Conservation (phyloP, 2,113 vertebrate genomes). For the Caranx ignobilis region DNA sequence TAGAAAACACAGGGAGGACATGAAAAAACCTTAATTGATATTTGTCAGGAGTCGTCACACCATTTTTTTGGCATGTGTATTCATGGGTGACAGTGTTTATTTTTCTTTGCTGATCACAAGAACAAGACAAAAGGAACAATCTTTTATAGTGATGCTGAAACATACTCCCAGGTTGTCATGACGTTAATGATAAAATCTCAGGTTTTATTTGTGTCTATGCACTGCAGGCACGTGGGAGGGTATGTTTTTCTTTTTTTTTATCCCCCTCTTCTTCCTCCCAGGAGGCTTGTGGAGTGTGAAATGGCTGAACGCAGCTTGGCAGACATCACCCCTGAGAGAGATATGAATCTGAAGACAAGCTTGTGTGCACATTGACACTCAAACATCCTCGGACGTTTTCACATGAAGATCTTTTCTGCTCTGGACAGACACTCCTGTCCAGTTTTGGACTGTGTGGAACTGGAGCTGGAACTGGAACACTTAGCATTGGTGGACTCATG, state of each 20-base stretch:
- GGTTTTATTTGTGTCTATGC: slow-evolving; percentile 29
- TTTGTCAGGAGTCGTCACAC: neutral
- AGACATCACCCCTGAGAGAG: slow-evolving; percentile 18
- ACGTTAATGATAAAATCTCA: slow-evolving; percentile 34
- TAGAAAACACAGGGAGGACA: neutral
- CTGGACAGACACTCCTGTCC: neutral
- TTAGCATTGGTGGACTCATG: neutral
- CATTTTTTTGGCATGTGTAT: neutral
- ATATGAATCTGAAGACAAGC: slow-evolving; percentile 33
- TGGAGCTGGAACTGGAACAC: neutral
- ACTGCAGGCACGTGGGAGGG: slow-evolving; percentile 19
- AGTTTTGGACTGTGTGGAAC: neutral
- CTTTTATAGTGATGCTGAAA: slow-evolving; percentile 19
- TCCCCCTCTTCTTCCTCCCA: neutral
- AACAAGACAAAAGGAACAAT: neutral
- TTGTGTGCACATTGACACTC: neutral
- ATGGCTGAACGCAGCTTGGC: slow-evolving; percentile 43
- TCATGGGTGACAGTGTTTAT: neutral
- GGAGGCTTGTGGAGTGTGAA: slow-evolving; percentile 54
- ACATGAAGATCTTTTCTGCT: neutral
- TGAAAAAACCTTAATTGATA: neutral
- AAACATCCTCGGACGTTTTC: neutral
- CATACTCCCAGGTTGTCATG: slow-evolving; percentile 9
- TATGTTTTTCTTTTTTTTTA: neutral
- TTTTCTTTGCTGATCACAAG: neutral